Base-by-base conservation (phyloP, 35 echinoderm and acorn worm species). In the Nesometra sesokonis region DNA sequence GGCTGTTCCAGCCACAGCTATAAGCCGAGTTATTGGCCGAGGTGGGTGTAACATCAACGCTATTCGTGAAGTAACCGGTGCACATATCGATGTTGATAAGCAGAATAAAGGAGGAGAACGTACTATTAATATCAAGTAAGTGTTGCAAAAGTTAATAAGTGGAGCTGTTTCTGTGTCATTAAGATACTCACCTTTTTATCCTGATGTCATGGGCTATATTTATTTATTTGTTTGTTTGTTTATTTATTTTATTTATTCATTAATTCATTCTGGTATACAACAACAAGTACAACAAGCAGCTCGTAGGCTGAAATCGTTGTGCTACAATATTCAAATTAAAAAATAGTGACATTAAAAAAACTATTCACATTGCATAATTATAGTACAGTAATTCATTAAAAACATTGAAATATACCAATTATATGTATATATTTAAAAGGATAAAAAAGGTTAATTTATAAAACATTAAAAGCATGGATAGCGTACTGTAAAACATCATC, bases 91-190 rank as follows among this genome's bases (percentile, higher is more conserved):
- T 80, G 92, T 99, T 0, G 96, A 99, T 35, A 80, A 93, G 76
- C 96, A 99, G 88, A 97, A 97, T 67, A 99, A 99, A 77, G 93
- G 96, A 77, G 93, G 93, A 33, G 96, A 99, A n/a, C 89, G 96
- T 32, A 93, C 88, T 83, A 99, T 99, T 32, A 99, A 93, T 79
- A 99, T 99, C 90, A 99, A 93, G 96, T 99, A 86, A 97, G 89
- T 79, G 0, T 30, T 82, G 32, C 9, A 32, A 15, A 9, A 38
- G 19, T 31, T 27, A 47, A 47, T 84, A 40, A 13, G 31, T 33
- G 13, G 13, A 17, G 13, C 57, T 76, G 57, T 76, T 13, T 76
- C n/a, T 13, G n/a, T 76, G 57, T 76, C 76, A 88, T 19, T 29
- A 81, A 0, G 29, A 35, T 86, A 57, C 15, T 86, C 34, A 79